A percentile compares a stretch with the other conserved stretches of the same genome.
Evolutionary conservation across 2,888 invertebrate genomes (phyloP).

Genomic region (Tinea trinotella): DNA sequence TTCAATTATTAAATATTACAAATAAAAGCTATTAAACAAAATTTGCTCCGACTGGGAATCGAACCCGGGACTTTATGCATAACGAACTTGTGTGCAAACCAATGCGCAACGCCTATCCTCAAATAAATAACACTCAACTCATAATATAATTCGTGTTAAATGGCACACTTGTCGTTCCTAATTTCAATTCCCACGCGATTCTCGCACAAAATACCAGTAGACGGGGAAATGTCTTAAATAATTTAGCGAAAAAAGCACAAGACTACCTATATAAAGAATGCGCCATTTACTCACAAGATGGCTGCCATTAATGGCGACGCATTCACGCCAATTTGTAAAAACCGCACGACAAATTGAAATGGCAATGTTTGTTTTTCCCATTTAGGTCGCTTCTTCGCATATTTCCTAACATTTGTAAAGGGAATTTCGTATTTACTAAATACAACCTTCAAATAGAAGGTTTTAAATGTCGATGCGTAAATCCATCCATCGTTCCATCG

Average conservation of each 20-base stretch:
- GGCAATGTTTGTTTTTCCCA: background rate
- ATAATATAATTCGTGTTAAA: background rate
- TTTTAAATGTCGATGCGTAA: too few relatives aligned
- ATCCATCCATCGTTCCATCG: too few relatives aligned
- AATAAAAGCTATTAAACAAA: too few relatives aligned
- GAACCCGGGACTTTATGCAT: too few relatives aligned
- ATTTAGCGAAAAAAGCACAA: background rate
- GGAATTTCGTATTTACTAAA: background rate
- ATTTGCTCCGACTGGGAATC: too few relatives aligned
- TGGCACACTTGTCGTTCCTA: background rate
- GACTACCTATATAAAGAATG: background rate
- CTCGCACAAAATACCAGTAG: background rate
- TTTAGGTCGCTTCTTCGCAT: background rate
- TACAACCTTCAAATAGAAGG: too few relatives aligned
- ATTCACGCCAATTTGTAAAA: constrained; percentile 1
- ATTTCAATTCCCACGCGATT: background rate
- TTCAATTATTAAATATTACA: too few relatives aligned
- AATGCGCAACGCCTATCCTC: too few relatives aligned
- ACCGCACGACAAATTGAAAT: constrained; percentile 12
- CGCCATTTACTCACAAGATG: background rate
- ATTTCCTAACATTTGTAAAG: background rate
- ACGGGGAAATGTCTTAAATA: background rate
- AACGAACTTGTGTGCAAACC: too few relatives aligned
- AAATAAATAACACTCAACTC: too few relatives aligned
- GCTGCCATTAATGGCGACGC: background rate